A percentile compares a stretch with the other conserved stretches of the same genome.
Conservation (phyloP, 92 coral and sea anemone genomes). For the Hydrozoanthus gracilis region DNA sequence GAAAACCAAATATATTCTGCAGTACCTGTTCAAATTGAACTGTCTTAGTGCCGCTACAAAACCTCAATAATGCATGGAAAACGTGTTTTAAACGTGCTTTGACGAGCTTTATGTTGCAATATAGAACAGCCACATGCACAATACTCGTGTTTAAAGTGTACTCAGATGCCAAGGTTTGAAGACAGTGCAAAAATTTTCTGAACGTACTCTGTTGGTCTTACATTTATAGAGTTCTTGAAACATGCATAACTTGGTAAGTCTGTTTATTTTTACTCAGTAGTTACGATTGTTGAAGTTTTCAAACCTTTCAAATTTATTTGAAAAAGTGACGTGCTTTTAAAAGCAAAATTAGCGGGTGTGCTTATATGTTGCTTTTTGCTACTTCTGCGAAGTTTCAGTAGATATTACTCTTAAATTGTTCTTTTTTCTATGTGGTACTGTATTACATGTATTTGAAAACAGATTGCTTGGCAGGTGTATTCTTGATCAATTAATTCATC, state of each 20-base stretch:
- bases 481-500: too few species aligned
- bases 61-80: neutral
- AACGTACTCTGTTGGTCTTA: too few species aligned
- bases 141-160: too few species aligned
- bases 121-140: slow-evolving; percentile 5
- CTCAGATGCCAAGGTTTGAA: too few species aligned
- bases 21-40: neutral
- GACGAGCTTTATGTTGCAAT: neutral
- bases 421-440: too few species aligned
- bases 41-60: neutral
- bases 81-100: neutral
- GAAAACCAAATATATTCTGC: neutral
- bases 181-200: too few species aligned
- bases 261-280: neutral
- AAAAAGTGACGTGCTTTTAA: neutral
- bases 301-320: neutral
- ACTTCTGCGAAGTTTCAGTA: too few species aligned
- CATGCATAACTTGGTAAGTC: too few species aligned
- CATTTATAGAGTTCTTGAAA: neutral
- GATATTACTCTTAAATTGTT: too few species aligned
- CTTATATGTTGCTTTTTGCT: too few species aligned
- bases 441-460: too few species aligned
- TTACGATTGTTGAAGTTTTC: neutral
- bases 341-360: slow-evolving; percentile 5
- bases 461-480: too few species aligned